phyloP scores from a whole-genome alignment of 2,797 vertebrate genomes.

The Acanthis flammea region DNA sequence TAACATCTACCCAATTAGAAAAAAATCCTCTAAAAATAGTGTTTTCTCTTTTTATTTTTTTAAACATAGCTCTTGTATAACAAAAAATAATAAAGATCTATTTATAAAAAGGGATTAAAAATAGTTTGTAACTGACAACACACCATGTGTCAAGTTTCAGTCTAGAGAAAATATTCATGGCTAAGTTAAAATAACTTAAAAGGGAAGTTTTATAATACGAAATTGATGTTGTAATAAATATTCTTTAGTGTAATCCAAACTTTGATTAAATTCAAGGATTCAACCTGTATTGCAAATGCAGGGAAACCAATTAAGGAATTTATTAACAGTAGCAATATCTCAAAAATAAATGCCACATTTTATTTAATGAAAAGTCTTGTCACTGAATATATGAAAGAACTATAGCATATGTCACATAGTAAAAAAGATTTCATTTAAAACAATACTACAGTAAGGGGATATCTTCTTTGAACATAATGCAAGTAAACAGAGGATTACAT shows the following conservation, averaged over 20 bases:
- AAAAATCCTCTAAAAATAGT: not conserved
- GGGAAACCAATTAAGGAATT: conserved; percentile 53
- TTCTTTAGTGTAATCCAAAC: not conserved
- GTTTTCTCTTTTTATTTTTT: not conserved
- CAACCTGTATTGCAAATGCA: conserved; percentile 31
- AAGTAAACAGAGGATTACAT: conserved; percentile 7
- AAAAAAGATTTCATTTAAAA: conserved; percentile 3
- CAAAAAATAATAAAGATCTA: not conserved
- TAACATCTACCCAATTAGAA: not conserved
- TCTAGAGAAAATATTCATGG: not conserved
- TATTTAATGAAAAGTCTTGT: conserved; percentile 51
- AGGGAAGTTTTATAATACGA: not conserved
- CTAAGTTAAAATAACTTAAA: conserved; percentile 12
- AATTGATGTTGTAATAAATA: conserved; percentile 53
- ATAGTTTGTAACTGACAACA: conserved; percentile 3
- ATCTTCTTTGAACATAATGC: not conserved
- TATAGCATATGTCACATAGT: not conserved
- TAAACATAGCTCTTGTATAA: not conserved
- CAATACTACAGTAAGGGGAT: not conserved
- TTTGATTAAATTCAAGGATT: conserved; percentile 65
- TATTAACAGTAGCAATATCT: conserved; percentile 56
- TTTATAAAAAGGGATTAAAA: not conserved
- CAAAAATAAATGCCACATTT: conserved; percentile 55
- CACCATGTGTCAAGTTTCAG: not conserved
- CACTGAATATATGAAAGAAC: not conserved